phyloP scores from a whole-genome alignment of 2,113 vertebrate genomes.

The Forbesichthys papilliferus region DNA sequence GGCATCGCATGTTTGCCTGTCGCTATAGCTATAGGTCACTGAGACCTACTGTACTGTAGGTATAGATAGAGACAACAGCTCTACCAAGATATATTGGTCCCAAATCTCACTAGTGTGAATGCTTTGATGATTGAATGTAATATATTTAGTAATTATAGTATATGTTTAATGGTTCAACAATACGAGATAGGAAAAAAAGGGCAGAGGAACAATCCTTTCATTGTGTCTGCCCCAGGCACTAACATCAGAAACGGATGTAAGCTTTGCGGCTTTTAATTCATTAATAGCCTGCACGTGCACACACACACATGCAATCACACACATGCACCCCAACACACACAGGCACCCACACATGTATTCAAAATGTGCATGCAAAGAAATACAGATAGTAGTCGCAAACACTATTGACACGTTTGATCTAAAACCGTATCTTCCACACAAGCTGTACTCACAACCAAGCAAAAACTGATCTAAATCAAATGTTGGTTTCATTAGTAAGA shows the following conservation, averaged over 20 bases:
- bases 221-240: conserved; percentile 34
- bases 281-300: conserved; percentile 29
- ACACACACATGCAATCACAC: conserved; percentile 21
- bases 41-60: no score
- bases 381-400: conserved; percentile 30
- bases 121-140: no score
- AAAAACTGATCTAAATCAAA: conserved; percentile 45
- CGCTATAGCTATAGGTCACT: no score
- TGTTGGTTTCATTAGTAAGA: conserved; percentile 47
- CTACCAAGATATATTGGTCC: no score
- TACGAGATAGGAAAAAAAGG: conserved; percentile 17
- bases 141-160: no score
- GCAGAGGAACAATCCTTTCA: conserved; percentile 43
- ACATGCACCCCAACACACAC: conserved; percentile 45
- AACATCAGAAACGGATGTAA: conserved; percentile 40
- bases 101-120: no score
- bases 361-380: background rate
- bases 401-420: conserved; percentile 50
- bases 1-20: no score
- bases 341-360: conserved; percentile 26
- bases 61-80: no score
- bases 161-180: no score
- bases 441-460: conserved; percentile 39
- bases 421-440: background rate
- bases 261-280: conserved; percentile 47